phyloP scores from a whole-genome alignment of 1,140 invertebrate species.

The Cotesia typhae region DNA sequence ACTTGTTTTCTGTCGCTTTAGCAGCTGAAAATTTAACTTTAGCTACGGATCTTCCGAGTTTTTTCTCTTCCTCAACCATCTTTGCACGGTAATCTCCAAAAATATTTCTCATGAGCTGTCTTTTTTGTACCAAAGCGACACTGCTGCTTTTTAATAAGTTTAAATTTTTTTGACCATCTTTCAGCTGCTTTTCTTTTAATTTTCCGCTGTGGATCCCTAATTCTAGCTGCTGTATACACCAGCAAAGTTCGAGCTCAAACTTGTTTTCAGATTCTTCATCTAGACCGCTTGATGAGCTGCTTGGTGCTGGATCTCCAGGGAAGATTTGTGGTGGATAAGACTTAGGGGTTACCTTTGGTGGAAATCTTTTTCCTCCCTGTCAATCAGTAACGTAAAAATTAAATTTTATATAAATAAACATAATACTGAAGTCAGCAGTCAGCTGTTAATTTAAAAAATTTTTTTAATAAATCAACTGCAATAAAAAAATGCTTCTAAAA shows the following conservation, averaged over 20 bases:
- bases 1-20: constrained; percentile 62
- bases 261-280: constrained; percentile 69
- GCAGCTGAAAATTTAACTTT: constrained; percentile 61
- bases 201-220: constrained; percentile 68
- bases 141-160: constrained; percentile 74
- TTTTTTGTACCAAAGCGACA: constrained; percentile 74
- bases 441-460: too few relatives aligned
- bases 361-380: constrained; percentile 41
- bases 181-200: constrained; percentile 70
- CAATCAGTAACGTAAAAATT: not conserved
- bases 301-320: not conserved
- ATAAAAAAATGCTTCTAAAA: too few relatives aligned
- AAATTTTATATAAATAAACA: too few relatives aligned
- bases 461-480: too few relatives aligned
- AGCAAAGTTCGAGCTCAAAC: constrained; percentile 78
- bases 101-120: constrained; percentile 76
- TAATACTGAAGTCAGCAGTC: too few relatives aligned
- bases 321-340: constrained; percentile 33
- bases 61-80: constrained; percentile 78
- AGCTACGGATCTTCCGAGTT: constrained; percentile 62
- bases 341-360: constrained; percentile 36
- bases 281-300: constrained; percentile 47
- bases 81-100: constrained; percentile 79
- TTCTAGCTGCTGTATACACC: constrained; percentile 80
- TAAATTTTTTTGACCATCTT: constrained; percentile 71